Conservation (phyloP, 2,888 invertebrate genomes). For the Nomada ferruginata region DNA sequence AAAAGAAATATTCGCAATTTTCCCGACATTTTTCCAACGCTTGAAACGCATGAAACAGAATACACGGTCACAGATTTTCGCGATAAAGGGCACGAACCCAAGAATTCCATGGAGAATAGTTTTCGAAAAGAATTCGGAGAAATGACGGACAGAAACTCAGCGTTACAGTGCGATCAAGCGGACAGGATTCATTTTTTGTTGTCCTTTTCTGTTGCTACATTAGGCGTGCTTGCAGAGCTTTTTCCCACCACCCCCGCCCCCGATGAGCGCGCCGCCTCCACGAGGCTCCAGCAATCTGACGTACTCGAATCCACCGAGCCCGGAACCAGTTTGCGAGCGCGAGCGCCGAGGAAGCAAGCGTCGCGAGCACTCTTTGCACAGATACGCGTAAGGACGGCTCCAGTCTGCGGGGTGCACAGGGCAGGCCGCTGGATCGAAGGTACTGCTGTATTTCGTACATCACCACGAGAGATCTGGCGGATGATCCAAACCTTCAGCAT, state of each 20-base stretch:
- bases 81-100: no score
- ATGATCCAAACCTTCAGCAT: constrained; percentile 52
- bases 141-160: not conserved
- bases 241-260: constrained; percentile 83
- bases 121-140: no score
- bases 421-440: constrained; percentile 58
- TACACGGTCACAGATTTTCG: no score
- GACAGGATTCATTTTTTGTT: not conserved
- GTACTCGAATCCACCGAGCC: constrained; percentile 83
- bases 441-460: constrained; percentile 59
- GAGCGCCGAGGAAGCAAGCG: constrained; percentile 82
- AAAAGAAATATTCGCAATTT: no score
- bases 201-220: constrained; percentile 36
- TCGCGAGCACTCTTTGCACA: constrained; percentile 82
- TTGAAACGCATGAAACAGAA: no score
- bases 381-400: constrained; percentile 80
- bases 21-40: no score
- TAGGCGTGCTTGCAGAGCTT: constrained; percentile 84
- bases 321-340: constrained; percentile 82
- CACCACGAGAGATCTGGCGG: constrained; percentile 34
- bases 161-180: not conserved
- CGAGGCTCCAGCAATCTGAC: constrained; percentile 82
- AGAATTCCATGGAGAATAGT: no score
- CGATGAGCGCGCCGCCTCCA: constrained; percentile 81
- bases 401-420: constrained; percentile 29